Evolutionary conservation across 2,113 vertebrate species (phyloP).

Genomic region (Lates calcarifer): DNA sequence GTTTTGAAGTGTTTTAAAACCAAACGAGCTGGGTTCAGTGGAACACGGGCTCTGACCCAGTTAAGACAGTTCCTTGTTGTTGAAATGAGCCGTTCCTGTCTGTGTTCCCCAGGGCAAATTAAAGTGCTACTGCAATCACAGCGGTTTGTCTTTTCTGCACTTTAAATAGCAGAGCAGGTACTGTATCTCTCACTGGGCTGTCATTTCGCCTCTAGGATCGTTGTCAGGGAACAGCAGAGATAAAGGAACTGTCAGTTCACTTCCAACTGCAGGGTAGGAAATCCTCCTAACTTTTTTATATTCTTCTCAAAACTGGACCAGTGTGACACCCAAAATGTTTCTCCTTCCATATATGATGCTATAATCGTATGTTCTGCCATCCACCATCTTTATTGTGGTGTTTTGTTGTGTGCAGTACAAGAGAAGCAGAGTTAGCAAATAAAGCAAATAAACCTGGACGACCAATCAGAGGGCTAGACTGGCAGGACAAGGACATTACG

Average conservation of each 20-base stretch:
- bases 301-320: conserved; percentile 8
- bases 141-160: conserved; percentile 44
- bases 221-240: conserved; percentile 6
- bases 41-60: conserved; percentile 40
- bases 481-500: not conserved
- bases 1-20: conserved; percentile 41
- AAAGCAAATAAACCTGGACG: conserved; percentile 92
- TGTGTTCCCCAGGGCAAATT: conserved; percentile 37
- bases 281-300: conserved; percentile 2
- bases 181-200: conserved; percentile 18
- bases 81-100: conserved; percentile 30
- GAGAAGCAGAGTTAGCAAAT: conserved; percentile 86
- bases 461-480: conserved; percentile 53
- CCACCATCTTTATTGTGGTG: conserved; percentile 89
- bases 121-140: conserved; percentile 39
- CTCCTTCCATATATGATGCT: conserved; percentile 37
- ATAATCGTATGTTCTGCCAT: conserved; percentile 69
- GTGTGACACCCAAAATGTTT: conserved; percentile 20
- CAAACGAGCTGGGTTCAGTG: conserved; percentile 4
- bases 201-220: conserved; percentile 9
- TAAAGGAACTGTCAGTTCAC: conserved; percentile 8
- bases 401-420: conserved; percentile 89
- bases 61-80: conserved; percentile 43
- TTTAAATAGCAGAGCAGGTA: conserved; percentile 55
- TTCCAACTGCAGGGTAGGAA: conserved; percentile 9